Percentiles rank a stretch among this genome's conserved stretches.
These are phyloP conservation scores for Stenopsyche tienmushanensis DNA, from an alignment of 1,140 invertebrate species.

Conservation along the genomic window DNA sequence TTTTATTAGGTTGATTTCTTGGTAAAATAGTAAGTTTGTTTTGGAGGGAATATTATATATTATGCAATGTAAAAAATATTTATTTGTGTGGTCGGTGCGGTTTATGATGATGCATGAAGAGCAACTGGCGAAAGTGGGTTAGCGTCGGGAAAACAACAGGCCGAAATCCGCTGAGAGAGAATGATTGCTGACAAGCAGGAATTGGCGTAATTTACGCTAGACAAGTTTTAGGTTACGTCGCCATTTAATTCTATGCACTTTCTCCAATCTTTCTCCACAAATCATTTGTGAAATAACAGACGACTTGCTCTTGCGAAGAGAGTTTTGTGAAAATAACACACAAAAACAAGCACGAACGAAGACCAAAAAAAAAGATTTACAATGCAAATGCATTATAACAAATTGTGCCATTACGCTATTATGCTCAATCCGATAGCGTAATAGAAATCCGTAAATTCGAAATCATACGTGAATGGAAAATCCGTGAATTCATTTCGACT, in stretches of 20 bases:
- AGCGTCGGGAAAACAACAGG: constrained; percentile 18
- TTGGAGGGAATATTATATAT: background rate
- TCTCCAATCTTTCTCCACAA: constrained; percentile 31
- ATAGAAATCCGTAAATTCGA: background rate
- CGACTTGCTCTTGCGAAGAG: background rate
- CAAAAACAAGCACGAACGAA: background rate
- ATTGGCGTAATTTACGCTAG: constrained; percentile 34
- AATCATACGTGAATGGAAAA: too few species aligned
- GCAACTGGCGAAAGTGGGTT: constrained; percentile 21
- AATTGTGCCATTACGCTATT: too few species aligned
- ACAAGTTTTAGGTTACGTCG: constrained; percentile 37
- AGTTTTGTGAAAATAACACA: background rate
- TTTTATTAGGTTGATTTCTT: background rate
- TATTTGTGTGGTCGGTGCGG: background rate
- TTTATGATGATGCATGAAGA: constrained; percentile 3
- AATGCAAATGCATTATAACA: background rate
- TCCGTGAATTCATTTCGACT: too few species aligned
- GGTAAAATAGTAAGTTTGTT: background rate
- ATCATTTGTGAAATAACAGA: background rate
- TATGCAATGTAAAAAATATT: background rate
- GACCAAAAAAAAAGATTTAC: too few species aligned
- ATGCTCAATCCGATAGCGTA: too few species aligned
- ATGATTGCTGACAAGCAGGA: background rate
- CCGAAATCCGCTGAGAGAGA: background rate
- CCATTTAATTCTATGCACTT: constrained; percentile 28